Percentiles rank a stretch among this genome's conserved stretches.
phyloP scores from a whole-genome alignment of 2,888 invertebrate species.

The Pachycephus smyrnensis region DNA sequence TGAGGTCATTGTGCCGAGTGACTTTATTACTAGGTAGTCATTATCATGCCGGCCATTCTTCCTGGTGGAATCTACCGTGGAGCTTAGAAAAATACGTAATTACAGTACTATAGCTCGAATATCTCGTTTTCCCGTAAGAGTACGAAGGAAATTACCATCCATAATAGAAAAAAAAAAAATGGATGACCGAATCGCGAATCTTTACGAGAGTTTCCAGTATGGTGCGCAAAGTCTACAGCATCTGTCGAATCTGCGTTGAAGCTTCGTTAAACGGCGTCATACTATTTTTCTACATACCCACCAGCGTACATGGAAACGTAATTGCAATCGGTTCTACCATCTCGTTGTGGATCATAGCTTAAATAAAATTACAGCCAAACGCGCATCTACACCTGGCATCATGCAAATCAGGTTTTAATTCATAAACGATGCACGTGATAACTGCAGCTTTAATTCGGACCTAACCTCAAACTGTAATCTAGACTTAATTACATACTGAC shows the following conservation, averaged over 20 bases:
- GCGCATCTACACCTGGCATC: constrained; percentile 12
- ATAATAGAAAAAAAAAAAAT: neutral
- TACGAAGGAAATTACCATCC: neutral
- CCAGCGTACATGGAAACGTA: neutral
- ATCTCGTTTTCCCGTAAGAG: neutral
- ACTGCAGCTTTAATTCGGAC: constrained; percentile 10
- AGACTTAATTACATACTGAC: neutral
- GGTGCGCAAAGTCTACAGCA: neutral
- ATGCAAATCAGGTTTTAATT: constrained; percentile 33
- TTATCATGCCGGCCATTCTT: no score
- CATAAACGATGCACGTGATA: constrained; percentile 29
- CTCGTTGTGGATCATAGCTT: neutral
- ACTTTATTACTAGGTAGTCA: no score
- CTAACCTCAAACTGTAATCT: neutral
- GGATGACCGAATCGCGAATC: neutral
- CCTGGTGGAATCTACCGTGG: neutral
- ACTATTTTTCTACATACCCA: neutral
- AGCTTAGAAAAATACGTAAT: neutral
- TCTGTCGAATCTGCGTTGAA: neutral
- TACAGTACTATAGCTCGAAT: neutral
- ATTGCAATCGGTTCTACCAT: neutral
- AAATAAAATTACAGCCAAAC: neutral
- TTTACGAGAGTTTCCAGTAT: neutral
- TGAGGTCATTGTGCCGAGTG: no score
- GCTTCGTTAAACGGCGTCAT: neutral